Evolutionary conservation across 2,113 vertebrate species (phyloP), one percentile per base, ranked within the genome.

Genomic region (Oryzias javanicus): DNA sequence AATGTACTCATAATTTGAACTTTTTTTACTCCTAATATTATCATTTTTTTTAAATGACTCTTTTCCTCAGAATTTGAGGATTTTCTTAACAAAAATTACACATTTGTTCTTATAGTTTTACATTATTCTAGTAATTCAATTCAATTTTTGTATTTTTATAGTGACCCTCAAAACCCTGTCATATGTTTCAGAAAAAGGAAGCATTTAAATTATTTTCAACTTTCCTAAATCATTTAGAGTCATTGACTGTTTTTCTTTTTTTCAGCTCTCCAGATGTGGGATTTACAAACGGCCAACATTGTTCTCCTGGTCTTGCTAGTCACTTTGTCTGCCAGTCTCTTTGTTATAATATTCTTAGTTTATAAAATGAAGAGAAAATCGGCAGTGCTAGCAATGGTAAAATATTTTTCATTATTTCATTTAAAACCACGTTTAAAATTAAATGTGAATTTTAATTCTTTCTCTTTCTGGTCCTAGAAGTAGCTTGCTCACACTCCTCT

Each of bases 191-290:
- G 29, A 35, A 35, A 35, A 10, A 8, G 29, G 29, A 7, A 35
- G 3, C 8, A 10, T 35, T 8, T 10, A 35, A 35, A 35, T 3
- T 12, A 35, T 35, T 35, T 35, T 35, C 8, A 35, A 35, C 29
- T 35, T 35, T 53, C 2, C 0, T 5, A 41, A 17, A 20, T 4
- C 2, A 55, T 0, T 13, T 1, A 49, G 0, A 13, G 0, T 58
- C 3, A 7, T 0, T 67, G 14, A 0, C 51, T 16, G 4, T 4
- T 0, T 3, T 17, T 55, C 29, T 14, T 55, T 22, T 16, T 50
- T 55, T 0, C 35, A 70, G 62, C 5, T 4, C 12, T 4, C 2
- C 0, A 0, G 4, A 24, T 14, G 3, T 22, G 17, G 35, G 7
- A 45, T 27, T 22, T 40, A 17, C 22, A 41, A 10, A 20, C 6